Evolutionary conservation across 2,797 vertebrate genomes (phyloP), one percentile per base, ranked within the genome.

Genomic region (Furcifer pardalis): DNA sequence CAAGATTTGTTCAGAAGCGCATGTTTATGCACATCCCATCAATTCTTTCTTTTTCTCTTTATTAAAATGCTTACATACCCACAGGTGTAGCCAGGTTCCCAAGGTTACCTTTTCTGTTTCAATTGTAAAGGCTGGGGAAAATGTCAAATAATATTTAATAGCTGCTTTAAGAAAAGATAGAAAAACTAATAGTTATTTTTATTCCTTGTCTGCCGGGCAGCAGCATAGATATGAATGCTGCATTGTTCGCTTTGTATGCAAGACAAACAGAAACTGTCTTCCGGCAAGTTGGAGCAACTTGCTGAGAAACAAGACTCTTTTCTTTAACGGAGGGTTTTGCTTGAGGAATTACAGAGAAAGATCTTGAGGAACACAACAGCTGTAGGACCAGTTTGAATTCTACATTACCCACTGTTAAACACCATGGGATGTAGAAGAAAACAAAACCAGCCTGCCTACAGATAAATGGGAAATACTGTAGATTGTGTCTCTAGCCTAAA

Each of bases 231-330:
- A 52, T 25, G 66, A 40, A 7, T 60, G 49, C 7, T 1, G 27
- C 65, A 25, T 56, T 40, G 40, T 83, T 65, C 59, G 25, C 74
- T 19, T 40, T 12, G 9, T 5, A 2, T 1, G 4, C 37, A 66
- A 65, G 59, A 37, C 63, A 77, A 77, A 81, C 37, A 69, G 32
- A 77, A 86, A n/a, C 60, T 76, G 40, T 46, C 79, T 86, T 81
- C 79, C 1, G 17, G 73, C 79, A n/a, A 81, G 23, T 8, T 76
- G 37, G 68, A 59, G 30, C 49, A 69, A 69, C 10, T 62, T 69
- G 30, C 25, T 68, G 72, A 35, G 37, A 68, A 15, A 19, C 17
- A 5, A 15, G 52, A 59, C 32, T 82, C n/a, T 46, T 46, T 37
- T 63, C n/a, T 65, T 25, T 60, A 76, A 60, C 35, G 37, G 9